These are phyloP conservation scores for Platysternon megacephalum DNA, from an alignment of 2,113 vertebrate genomes.

Conservation along the genomic window DNA sequence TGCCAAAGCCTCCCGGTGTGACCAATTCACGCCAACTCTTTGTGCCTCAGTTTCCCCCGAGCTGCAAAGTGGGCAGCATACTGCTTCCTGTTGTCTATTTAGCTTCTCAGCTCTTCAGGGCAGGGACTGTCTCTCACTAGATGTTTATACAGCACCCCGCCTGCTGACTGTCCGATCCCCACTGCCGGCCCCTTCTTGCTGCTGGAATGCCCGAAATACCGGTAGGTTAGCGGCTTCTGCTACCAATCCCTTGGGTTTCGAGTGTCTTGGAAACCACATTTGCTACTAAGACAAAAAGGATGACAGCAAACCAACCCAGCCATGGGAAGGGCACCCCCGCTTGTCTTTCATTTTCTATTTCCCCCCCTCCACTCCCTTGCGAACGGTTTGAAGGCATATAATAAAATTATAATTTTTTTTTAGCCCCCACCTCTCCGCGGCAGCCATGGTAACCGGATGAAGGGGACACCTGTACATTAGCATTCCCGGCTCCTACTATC, in stretches of 20 bases:
- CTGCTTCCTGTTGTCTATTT: background rate
- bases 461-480: conserved; percentile 77
- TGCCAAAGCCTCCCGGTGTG: background rate
- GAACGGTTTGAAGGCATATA: conserved; percentile 1
- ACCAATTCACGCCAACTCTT: background rate
- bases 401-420: conserved; percentile 51
- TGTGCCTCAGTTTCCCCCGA: background rate
- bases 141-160: background rate
- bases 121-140: background rate
- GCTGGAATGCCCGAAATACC: background rate
- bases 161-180: background rate
- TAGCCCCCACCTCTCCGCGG: conserved; percentile 56
- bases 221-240: background rate
- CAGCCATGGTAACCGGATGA: conserved; percentile 75
- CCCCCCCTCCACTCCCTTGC: conserved; percentile 14
- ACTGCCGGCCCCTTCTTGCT: rapidly evolving
- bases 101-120: background rate
- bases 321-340: background rate
- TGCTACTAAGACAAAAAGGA: conserved; percentile 53
- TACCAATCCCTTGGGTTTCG: background rate
- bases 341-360: conserved; percentile 54
- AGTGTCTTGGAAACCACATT: background rate
- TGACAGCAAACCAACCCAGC: conserved; percentile 46
- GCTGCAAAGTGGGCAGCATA: background rate
- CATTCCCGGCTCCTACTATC: conserved; percentile 51